A percentile compares a stretch with the other conserved stretches of the same genome.
Conservation (phyloP, 1,140 invertebrate genomes). For the Nasonia giraulti region DNA sequence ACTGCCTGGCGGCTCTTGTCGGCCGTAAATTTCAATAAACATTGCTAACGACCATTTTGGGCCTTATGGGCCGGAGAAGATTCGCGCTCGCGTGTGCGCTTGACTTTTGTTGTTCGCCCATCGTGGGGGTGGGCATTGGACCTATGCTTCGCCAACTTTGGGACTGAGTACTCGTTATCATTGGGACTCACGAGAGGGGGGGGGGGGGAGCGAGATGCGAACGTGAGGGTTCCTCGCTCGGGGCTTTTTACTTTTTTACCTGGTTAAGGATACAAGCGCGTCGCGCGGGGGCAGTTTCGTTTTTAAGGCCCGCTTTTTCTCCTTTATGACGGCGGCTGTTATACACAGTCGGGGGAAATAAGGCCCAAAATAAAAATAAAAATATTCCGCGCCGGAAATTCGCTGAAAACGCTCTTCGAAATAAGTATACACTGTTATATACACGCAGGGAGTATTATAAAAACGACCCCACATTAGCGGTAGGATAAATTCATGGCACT, state of each 20-base stretch:
- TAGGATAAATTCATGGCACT: neutral
- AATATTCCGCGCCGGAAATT: neutral
- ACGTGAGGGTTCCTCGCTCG: neutral
- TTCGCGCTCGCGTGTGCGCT: neutral
- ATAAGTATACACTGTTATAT: too few relatives aligned
- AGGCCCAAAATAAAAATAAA: neutral
- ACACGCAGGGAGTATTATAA: neutral
- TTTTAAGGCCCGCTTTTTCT: neutral
- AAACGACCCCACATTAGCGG: neutral
- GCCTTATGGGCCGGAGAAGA: neutral
- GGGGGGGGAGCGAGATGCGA: too few relatives aligned
- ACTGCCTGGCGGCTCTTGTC: constrained; percentile 26
- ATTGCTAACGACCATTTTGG: constrained; percentile 19
- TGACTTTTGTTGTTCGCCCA: constrained; percentile 49
- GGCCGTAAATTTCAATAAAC: constrained; percentile 44
- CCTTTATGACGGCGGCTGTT: neutral
- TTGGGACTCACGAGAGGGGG: neutral
- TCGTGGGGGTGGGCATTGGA: constrained; percentile 6
- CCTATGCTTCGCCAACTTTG: neutral
- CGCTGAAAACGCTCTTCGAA: neutral
- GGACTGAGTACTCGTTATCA: neutral
- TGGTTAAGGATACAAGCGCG: neutral
- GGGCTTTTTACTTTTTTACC: constrained; percentile 29
- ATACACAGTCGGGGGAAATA: neutral
- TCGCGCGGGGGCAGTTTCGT: neutral